Conservation (phyloP, 2,888 invertebrate species). For the Orthosia cruda region DNA sequence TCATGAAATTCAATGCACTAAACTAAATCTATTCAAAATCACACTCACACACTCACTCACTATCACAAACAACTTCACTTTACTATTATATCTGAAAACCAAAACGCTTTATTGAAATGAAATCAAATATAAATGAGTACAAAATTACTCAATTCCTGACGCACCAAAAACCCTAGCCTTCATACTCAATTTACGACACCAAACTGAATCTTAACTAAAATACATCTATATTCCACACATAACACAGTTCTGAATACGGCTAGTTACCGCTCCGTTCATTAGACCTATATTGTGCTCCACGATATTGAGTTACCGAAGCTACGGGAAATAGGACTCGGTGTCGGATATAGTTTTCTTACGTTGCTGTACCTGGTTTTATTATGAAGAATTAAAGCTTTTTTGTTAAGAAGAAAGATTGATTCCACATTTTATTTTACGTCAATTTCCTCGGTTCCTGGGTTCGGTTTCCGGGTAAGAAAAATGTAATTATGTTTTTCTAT, state of each 20-base stretch:
- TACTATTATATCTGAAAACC: too few species aligned
- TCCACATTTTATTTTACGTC: too few species aligned
- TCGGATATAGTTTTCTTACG: slow-evolving; percentile 41
- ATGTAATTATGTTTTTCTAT: too few species aligned
- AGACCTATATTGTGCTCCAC: slow-evolving; percentile 62
- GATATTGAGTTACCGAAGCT: slow-evolving; percentile 63
- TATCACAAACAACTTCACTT: too few species aligned
- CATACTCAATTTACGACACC: neutral
- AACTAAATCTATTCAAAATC: neutral
- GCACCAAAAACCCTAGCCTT: neutral
- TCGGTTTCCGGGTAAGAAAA: too few species aligned
- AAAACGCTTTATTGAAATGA: neutral
- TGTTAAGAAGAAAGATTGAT: neutral
- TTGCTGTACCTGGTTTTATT: slow-evolving; percentile 18
- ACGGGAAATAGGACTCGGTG: slow-evolving; percentile 43
- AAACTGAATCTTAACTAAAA: slow-evolving; percentile 13
- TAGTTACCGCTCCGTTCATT: slow-evolving; percentile 67
- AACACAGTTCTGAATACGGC: slow-evolving; percentile 62
- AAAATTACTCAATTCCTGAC: neutral
- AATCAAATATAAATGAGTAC: neutral
- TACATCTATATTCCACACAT: slow-evolving; percentile 35
- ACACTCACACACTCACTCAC: too few species aligned
- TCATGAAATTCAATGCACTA: neutral
- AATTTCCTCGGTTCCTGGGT: too few species aligned
- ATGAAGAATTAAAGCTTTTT: too few species aligned